Evolutionary conservation across 2,113 vertebrate genomes (phyloP).

Genomic region (Mirza zaza): DNA sequence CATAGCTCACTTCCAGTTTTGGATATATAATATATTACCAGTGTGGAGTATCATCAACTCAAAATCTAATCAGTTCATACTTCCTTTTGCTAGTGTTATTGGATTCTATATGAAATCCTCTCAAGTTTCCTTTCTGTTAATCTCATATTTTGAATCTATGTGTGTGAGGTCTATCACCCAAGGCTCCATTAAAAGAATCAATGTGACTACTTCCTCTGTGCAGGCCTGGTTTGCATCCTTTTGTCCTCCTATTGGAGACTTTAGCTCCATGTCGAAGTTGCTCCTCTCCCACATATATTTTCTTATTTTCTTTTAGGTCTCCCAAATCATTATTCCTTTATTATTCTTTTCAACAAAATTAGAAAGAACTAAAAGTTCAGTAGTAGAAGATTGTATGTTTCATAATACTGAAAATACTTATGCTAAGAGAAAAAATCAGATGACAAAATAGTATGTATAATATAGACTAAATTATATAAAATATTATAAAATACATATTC

Average conservation of each 20-base stretch:
- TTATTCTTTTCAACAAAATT: neutral
- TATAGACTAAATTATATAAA: conserved; percentile 7
- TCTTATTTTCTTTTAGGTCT: neutral
- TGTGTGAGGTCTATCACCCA: neutral
- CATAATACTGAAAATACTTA: neutral
- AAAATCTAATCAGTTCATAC: neutral
- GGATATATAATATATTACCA: neutral
- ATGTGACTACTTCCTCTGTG: neutral
- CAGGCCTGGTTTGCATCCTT: neutral
- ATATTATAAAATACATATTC: neutral
- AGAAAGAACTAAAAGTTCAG: neutral
- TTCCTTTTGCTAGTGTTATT: conserved; percentile 1
- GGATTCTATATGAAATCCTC: neutral
- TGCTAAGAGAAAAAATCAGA: neutral
- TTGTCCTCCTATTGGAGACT: neutral
- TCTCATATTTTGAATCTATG: neutral
- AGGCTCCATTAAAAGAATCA: neutral
- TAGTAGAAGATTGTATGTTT: neutral
- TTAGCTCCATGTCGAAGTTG: neutral
- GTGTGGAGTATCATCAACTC: neutral
- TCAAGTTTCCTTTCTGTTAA: conserved; percentile 9
- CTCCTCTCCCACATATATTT: neutral
- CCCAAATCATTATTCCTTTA: neutral
- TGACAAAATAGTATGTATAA: neutral
- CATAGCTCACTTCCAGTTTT: neutral